These are phyloP conservation scores for Zonitis immaculata DNA, from an alignment of 2,888 invertebrate species.

Conservation along the genomic window DNA sequence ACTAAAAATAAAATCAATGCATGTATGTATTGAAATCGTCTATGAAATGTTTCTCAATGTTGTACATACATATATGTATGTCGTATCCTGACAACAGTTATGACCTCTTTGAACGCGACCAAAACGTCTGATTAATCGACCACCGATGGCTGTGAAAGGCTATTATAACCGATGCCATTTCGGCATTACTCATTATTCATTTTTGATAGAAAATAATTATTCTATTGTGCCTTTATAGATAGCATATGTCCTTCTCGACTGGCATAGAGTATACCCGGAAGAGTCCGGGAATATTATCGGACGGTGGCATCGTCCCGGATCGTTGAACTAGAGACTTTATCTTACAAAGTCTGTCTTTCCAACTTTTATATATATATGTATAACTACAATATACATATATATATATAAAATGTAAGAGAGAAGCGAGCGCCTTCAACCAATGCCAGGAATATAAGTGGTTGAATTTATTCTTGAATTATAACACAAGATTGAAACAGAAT, in stretches of 20 bases:
- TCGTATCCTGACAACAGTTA: conserved; percentile 5
- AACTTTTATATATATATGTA: neutral
- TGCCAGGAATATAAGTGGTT: conserved; percentile 25
- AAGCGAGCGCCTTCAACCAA: conserved; percentile 12
- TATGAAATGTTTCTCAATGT: no score
- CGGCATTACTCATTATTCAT: neutral
- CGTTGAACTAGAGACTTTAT: conserved; percentile 1
- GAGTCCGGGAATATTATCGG: neutral
- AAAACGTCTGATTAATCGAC: conserved; percentile 3
- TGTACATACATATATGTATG: no score
- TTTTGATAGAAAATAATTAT: no score
- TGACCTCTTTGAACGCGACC: conserved; percentile 5
- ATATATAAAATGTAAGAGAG: neutral
- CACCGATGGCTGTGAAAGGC: conserved; percentile 1
- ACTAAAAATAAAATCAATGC: no score
- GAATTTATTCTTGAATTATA: conserved; percentile 28
- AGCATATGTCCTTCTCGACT: neutral
- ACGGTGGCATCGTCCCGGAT: conserved; percentile 2
- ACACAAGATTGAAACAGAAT: conserved; percentile 14
- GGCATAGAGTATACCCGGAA: neutral
- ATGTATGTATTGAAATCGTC: no score
- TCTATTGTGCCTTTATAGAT: no score
- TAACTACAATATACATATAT: no score
- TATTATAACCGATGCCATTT: conserved; percentile 1
- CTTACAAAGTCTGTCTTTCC: neutral